phyloP scores from a whole-genome alignment of 2,113 vertebrate species.

The Prolemur simus region DNA sequence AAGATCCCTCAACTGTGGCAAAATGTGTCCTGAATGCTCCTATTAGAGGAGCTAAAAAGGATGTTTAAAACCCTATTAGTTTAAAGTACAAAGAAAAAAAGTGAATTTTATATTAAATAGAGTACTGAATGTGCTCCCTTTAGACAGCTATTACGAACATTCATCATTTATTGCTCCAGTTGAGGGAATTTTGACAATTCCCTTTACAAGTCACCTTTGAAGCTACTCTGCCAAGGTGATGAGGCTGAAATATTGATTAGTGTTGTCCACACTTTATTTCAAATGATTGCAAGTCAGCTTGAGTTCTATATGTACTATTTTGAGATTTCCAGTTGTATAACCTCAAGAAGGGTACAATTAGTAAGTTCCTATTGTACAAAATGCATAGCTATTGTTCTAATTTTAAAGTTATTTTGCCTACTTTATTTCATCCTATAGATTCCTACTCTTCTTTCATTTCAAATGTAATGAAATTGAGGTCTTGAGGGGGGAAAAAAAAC shows the following conservation, averaged over 20 bases:
- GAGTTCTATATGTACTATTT: neutral
- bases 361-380: neutral
- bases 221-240: conserved; percentile 11
- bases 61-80: conserved; percentile 59
- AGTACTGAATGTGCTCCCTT: neutral
- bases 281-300: conserved; percentile 20
- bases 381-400: neutral
- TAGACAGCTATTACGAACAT: conserved; percentile 48
- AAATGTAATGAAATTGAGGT: neutral
- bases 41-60: conserved; percentile 46
- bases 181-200: conserved; percentile 58
- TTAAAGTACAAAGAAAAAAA: conserved; percentile 50
- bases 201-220: conserved; percentile 57
- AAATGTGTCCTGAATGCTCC: conserved; percentile 51
- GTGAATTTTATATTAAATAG: conserved; percentile 36
- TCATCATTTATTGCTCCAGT: conserved; percentile 26
- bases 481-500: neutral
- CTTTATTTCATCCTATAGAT: neutral
- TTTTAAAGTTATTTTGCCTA: neutral
- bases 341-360: neutral
- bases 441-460: neutral
- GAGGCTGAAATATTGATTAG: neutral
- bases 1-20: conserved; percentile 46
- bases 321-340: neutral
- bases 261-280: neutral